These are phyloP conservation scores for Pterobdella sp. DNA, from an alignment of 2,888 invertebrate genomes.

Conservation along the genomic window DNA sequence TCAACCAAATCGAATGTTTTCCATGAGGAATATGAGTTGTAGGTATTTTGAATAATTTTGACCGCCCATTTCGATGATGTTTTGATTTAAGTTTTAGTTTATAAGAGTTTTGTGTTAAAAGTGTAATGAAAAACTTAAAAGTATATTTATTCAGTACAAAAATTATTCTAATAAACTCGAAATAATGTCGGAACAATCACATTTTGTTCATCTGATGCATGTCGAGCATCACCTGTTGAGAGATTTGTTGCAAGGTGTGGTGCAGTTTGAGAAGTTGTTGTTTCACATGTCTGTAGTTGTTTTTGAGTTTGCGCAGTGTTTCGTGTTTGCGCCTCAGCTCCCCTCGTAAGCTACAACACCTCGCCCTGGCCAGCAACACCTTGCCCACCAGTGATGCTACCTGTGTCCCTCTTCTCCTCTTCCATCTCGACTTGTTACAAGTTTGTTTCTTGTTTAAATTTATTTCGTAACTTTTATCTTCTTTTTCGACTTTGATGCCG, in stretches of 20 bases:
- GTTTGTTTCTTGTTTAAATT: neutral
- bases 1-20: too few species aligned
- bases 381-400: constrained; percentile 9
- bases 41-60: too few species aligned
- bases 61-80: too few species aligned
- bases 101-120: too few species aligned
- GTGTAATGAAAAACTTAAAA: too few species aligned
- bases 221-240: neutral
- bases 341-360: constrained; percentile 1
- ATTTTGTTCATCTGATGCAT: neutral
- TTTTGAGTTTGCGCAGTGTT: neutral
- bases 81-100: too few species aligned
- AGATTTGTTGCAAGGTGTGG: constrained; percentile 17
- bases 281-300: neutral
- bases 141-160: too few species aligned
- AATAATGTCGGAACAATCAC: neutral
- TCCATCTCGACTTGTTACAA: neutral
- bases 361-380: constrained; percentile 18
- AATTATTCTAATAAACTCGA: constrained; percentile 5
- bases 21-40: too few species aligned
- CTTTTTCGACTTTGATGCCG: constrained; percentile 1
- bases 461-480: neutral
- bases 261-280: neutral
- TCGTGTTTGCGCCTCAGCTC: neutral
- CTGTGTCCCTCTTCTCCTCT: neutral